Percentiles rank a stretch among this genome's conserved stretches.
Evolutionary conservation across 1,140 invertebrate species (phyloP).

Genomic region (Zaprionus nigranus): DNA sequence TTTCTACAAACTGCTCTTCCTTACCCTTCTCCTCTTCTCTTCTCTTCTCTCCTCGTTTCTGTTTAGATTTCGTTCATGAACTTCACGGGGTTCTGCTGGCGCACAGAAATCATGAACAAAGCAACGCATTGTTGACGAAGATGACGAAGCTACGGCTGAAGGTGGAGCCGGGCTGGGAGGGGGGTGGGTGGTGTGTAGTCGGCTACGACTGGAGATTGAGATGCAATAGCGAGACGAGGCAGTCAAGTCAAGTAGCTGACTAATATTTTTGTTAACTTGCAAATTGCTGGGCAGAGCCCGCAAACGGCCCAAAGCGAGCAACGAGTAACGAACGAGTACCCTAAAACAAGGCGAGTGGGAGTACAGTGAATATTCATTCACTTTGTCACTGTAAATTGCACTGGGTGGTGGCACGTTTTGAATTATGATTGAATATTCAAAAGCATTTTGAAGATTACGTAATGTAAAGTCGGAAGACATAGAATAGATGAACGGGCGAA

Average conservation of each 20-base stretch:
- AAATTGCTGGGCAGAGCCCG: slow-evolving; percentile 36
- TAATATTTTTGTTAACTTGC: slow-evolving; percentile 65
- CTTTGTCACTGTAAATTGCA: slow-evolving; percentile 45
- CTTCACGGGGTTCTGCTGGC: slow-evolving; percentile 47
- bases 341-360: neutral
- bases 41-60: slow-evolving; percentile 11
- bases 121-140: slow-evolving; percentile 58
- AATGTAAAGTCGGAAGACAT: slow-evolving; percentile 30
- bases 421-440: slow-evolving; percentile 54
- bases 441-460: slow-evolving; percentile 40
- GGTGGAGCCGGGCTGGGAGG: neutral
- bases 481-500: neutral
- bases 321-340: neutral
- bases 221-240: slow-evolving; percentile 33
- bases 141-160: slow-evolving; percentile 9
- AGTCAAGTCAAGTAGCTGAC: slow-evolving; percentile 60
- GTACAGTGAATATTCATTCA: slow-evolving; percentile 19
- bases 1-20: slow-evolving; percentile 6
- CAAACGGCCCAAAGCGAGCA: slow-evolving; percentile 16
- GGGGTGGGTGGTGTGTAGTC: neutral
- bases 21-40: neutral
- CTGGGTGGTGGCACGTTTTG: slow-evolving; percentile 37
- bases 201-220: neutral
- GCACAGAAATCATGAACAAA: slow-evolving; percentile 54
- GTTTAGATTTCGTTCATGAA: slow-evolving; percentile 64